Evolutionary conservation across 1,140 invertebrate species (phyloP), one percentile per base, ranked within the genome.

Genomic region (Cotesia typhae): DNA sequence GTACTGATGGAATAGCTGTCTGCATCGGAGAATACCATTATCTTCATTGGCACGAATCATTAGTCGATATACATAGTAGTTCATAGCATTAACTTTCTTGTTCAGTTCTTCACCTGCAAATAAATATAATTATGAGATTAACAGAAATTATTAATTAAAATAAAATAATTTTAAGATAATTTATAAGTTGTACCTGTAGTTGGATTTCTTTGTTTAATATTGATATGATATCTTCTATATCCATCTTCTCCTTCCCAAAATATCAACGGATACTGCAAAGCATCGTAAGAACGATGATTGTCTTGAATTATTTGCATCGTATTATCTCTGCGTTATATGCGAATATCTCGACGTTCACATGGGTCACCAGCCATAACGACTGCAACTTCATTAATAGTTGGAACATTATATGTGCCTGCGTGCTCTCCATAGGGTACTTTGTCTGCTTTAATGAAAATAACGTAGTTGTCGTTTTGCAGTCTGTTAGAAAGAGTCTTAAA

Each of bases 1-100:
- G 75, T 76, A 87, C 74, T 87, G 80, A 70, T 86, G 78, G 75
- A 82, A 85, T 53, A 88, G 73, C 64, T 79, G 74, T 7, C 76
- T 74, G 70, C 76, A 83, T 74, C 77, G 75, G 52, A 85, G 75
- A 12, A 85, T 79, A 73, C 71, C 72, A 77, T 79, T 81, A n/a
- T 72, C 74, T 75, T 66, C 79, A 78, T 78, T 74, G 76, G 74
- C 77, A 73, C 76, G 78, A 79, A 77, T 80, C 83, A 84, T 87
- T 75, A 82, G 77, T 75, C 82, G 73, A 57, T 51, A 71, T 3
- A 61, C 57, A 36, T 71, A 71, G 14, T 52, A 71, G 12, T 52
- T n/a, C 57, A 71, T 64, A 4, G 36, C 7, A 3, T 1, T 47
- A 5, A 71, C 70, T 41, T 61, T 71, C 28, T 71, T 65, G 28